Evolutionary conservation across 2,797 vertebrate species (phyloP).

Genomic region (Linurgus olivaceus): DNA sequence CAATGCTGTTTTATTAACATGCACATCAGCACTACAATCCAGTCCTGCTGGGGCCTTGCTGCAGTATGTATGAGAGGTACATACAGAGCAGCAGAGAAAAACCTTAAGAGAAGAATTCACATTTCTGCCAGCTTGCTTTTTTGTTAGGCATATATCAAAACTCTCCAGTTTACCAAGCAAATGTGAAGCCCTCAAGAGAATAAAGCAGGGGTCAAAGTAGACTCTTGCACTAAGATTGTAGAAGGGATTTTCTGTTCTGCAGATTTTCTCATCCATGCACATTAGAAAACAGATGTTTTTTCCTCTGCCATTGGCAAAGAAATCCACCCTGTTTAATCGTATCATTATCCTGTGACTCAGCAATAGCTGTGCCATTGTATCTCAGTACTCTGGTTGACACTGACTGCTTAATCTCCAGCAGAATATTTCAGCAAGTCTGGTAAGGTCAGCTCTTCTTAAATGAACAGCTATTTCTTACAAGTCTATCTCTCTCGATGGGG

Average conservation of each 20-base stretch:
- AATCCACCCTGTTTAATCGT: neutral
- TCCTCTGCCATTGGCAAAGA: neutral
- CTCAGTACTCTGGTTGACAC: neutral
- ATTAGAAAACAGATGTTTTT: neutral
- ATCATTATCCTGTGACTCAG: neutral
- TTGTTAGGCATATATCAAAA: neutral
- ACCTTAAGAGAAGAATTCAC: neutral
- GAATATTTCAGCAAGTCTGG: neutral
- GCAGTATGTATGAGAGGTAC: neutral
- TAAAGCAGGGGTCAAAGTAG: neutral
- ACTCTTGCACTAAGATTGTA: neutral
- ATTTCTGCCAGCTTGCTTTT: neutral
- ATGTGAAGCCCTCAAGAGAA: neutral
- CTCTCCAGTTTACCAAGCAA: neutral
- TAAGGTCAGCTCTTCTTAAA: neutral
- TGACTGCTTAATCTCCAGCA: conserved; percentile 3
- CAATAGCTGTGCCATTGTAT: neutral
- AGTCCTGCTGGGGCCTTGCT: neutral
- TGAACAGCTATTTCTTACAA: neutral
- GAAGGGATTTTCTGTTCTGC: conserved; percentile 8
- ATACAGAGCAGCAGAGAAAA: neutral
- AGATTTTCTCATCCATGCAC: neutral
- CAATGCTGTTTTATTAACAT: neutral
- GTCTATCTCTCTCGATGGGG: neutral
- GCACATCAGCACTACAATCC: neutral